Base-by-base conservation (phyloP, 2,797 vertebrate species). In the Harpagifer antarcticus region DNA sequence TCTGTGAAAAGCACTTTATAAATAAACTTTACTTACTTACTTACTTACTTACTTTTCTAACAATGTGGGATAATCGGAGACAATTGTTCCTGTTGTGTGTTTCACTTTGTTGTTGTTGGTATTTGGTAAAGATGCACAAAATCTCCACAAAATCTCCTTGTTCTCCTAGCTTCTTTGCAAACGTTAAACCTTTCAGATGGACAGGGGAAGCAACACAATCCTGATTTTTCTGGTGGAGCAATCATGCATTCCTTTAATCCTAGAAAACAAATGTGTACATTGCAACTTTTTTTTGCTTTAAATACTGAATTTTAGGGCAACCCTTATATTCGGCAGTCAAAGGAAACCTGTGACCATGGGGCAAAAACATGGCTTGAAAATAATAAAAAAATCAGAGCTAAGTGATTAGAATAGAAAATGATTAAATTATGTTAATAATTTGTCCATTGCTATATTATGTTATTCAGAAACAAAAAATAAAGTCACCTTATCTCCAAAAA, bases 181-280 rank as follows among this genome's bases (percentile, higher is more conserved):
- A 63, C 15, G 12, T 33, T 33, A 11, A 31, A 23, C 14, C 9
- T 64, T 45, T 33, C 33, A 33, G 1, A 33, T 33, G 33, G 33
- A 33, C 33, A 33, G 33, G 33, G 33, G 33, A 33, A 33, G 33
- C 33, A 33, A 65, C 37, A 20, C 68, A 27, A n/a, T 2, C 40
- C 33, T 40, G 48, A 17, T 64, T 33, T 40, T 49, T 20, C 57
- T 54, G 57, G 14, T 11, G 15, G 42, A 44, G 33, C 13, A 47
- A n/a, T 78, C 40, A 72, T 55, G 71, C 78, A 81, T 72, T 56
- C 17, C 57, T 31, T 37, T 81, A 68, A 81, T 85, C 66, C 43
- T 58, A 65, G 48, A 81, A 59, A 74, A 44, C n/a, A 62, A 68
- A 74, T 68, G 61, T 45, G 37, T 19, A 45, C 59, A 49, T 55